Evolutionary conservation across 2,113 vertebrate genomes (phyloP), one percentile per base, ranked within the genome.

Genomic region (Lynx canadensis): DNA sequence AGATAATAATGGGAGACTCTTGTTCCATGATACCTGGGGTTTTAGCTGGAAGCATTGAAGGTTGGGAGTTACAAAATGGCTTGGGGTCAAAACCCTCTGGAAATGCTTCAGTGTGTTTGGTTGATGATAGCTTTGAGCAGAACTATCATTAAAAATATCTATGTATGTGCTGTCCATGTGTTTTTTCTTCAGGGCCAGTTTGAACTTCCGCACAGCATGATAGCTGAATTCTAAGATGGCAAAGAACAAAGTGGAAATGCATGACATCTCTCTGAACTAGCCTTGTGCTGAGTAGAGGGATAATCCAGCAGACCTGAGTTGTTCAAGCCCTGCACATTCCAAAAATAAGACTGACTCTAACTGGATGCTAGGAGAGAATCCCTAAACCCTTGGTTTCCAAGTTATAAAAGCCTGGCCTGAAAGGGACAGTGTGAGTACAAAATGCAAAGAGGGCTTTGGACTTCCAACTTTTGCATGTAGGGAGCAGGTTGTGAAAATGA

Each of bases 221-320:
- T 25, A 55, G 5, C 69, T 84, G 21, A 57, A 23, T 84, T 91
- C 19, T 18, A 73, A 93, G 60, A 73, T 45, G 16, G 68, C 36
- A 81, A 23, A 81, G 36, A 90, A 29, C 18, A 76, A 81, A 38
- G 14, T 45, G 2, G 38, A 76, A 31, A 12, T 52, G 27, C 27
- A 36, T 52, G 33, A 31, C 73, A 18, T 63, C 84, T 96, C 93
- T 93, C 81, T 95, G 73, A 86, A 69, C 27, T 80, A 86, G 29
- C 3, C 18, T 92, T 52, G 63, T 9, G 1, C 23, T 18, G 6
- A 38, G 19, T 31, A 38, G 33, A 82, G 33, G 55, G 36, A 38
- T 73, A 96, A 91, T 7, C 45, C 31, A 69, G 1, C 65, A 87
- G 50, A 63, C 38, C 1, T 73, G 38, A 3, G 21, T 36, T 69